A percentile compares a stretch with the other conserved stretches of the same genome.
These are phyloP conservation scores for Terrapene triunguis DNA, from an alignment of 2,113 vertebrate species.

Conservation along the genomic window DNA sequence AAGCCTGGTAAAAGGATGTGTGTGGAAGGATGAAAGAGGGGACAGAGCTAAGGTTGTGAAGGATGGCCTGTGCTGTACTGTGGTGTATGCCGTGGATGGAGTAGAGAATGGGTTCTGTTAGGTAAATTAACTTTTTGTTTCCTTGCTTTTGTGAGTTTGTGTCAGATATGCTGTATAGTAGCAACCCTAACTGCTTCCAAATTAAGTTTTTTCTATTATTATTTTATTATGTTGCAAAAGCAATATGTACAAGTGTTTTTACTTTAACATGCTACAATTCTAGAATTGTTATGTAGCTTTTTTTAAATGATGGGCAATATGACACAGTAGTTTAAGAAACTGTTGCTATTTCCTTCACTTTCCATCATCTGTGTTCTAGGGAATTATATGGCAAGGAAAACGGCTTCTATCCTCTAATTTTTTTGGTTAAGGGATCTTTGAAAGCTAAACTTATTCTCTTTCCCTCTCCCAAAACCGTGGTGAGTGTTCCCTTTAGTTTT, in stretches of 20 bases:
- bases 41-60: neutral
- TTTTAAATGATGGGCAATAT: neutral
- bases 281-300: neutral
- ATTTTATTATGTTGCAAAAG: neutral
- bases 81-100: neutral
- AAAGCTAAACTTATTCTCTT: neutral
- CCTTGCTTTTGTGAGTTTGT: neutral
- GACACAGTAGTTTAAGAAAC: neutral
- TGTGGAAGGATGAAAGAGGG: neutral
- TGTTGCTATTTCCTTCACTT: neutral
- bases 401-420: neutral
- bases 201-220: neutral
- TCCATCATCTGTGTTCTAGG: neutral
- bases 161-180: neutral
- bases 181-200: neutral
- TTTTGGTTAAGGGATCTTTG: neutral
- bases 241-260: neutral
- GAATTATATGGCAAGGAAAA: neutral
- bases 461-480: neutral
- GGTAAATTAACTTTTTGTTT: neutral
- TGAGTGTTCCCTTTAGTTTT: neutral
- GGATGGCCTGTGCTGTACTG: neutral
- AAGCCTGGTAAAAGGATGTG: neutral
- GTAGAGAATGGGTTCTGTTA: neutral
- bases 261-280: neutral